These are phyloP conservation scores for Prunella himalayana DNA, from an alignment of 2,113 vertebrate species.

Conservation along the genomic window DNA sequence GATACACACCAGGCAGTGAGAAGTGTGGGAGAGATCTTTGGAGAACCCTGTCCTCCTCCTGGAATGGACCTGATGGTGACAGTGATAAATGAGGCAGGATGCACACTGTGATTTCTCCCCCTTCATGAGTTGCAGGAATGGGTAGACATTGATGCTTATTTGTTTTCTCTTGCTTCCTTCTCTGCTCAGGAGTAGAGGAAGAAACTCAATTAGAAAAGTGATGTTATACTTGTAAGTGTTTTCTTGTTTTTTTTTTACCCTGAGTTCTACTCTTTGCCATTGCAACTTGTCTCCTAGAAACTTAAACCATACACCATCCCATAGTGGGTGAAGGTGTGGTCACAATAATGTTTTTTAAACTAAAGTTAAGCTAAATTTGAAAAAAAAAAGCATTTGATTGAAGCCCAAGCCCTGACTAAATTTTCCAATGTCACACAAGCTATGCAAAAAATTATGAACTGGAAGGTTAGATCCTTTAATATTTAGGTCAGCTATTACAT, in stretches of 20 bases:
- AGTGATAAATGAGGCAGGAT: slow-evolving; percentile 12
- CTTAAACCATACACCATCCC: background rate
- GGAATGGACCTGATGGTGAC: background rate
- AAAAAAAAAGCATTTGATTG: background rate
- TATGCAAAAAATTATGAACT: background rate
- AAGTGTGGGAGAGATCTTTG: background rate
- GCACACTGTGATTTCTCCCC: background rate
- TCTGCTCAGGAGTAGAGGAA: background rate
- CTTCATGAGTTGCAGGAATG: background rate
- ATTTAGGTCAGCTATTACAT: background rate
- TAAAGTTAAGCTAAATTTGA: background rate
- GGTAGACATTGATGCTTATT: background rate
- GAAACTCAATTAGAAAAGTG: background rate
- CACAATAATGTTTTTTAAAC: background rate
- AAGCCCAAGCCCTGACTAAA: background rate
- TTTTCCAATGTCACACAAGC: background rate
- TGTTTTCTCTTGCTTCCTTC: background rate
- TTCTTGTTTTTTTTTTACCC: background rate
- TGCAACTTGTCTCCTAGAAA: background rate
- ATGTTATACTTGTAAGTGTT: background rate
- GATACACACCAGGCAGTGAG: background rate
- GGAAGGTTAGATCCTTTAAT: background rate
- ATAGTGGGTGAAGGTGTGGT: background rate
- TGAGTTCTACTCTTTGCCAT: background rate
- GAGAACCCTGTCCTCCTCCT: background rate